These are phyloP conservation scores for Rhingia rostrata DNA, from an alignment of 2,888 invertebrate genomes.

Conservation along the genomic window DNA sequence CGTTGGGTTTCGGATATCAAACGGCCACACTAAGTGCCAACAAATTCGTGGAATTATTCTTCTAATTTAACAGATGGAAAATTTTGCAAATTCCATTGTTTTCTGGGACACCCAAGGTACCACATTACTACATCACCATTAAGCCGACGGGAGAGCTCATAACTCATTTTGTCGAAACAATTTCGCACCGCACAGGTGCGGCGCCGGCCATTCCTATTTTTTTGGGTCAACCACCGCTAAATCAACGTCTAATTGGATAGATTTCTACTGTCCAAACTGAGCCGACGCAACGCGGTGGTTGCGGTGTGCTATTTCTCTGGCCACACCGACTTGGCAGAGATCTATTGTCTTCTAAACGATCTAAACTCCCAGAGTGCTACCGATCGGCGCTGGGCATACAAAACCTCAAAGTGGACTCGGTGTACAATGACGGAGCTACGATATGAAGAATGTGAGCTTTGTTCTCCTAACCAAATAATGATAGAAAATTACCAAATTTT, in stretches of 20 bases:
- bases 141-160: constrained; percentile 27
- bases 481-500: constrained; percentile 61
- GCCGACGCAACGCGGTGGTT: not conserved
- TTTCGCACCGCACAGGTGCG: constrained; percentile 11
- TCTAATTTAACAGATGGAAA: not conserved
- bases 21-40: constrained; percentile 8
- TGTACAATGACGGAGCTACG: constrained; percentile 14
- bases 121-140: constrained; percentile 10
- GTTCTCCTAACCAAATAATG: constrained; percentile 36
- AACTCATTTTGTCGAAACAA: constrained; percentile 45
- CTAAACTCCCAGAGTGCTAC: constrained; percentile 28
- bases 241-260: constrained; percentile 57
- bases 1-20: constrained; percentile 3
- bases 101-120: constrained; percentile 40
- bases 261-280: constrained; percentile 32
- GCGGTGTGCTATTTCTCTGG: not conserved
- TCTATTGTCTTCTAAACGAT: constrained; percentile 47
- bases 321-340: constrained; percentile 37
- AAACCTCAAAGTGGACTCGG: constrained; percentile 7
- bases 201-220: constrained; percentile 1
- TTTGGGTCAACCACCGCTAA: constrained; percentile 39
- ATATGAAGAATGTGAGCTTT: constrained; percentile 32
- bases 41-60: constrained; percentile 14
- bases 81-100: constrained; percentile 33
- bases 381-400: constrained; percentile 35